Base-by-base conservation (phyloP, 2,888 invertebrate genomes). In the Augiades crinisus region DNA sequence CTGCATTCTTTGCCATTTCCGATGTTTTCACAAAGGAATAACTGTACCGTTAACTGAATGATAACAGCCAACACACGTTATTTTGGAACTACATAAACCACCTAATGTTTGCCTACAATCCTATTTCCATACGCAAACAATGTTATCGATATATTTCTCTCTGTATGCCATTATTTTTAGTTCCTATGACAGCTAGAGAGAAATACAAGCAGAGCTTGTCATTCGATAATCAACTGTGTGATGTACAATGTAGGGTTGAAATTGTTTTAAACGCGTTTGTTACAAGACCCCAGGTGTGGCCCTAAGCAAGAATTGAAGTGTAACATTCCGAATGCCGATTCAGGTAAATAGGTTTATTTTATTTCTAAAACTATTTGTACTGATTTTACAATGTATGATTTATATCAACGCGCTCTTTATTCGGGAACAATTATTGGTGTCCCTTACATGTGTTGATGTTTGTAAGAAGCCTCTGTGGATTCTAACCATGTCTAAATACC, bases 281-380 rank as follows among this genome's bases (percentile, higher is more conserved):
- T 55, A 57, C 53, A 60, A 52, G 59, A 74, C 65, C 76, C 63
- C 83, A 84, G 83, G 83, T 83, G 83, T 65, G 66, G 60, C 59
- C 58, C 57, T 61, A 62, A 68, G 70, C 65, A 75, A 75, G 72
- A 81, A 78, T 80, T 79, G 75, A 70, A 75, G 65, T 72, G 76
- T 76, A 75, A 76, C 78, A 73, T 72, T 74, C 65, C 60, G 63
- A 73, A 75, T 68, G 61, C 62, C 62, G 63, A 65, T 64, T 67
- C 63, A 68, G 66, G 70, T 62, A 65, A 54, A 63, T 59, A 61
- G 65, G n/a, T 59, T 53, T 60, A 57, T 57, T 61, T 58, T 55
- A 59, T 62, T 61, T 64, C 59, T 56, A 50, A 51, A 55, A n/a
- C 47, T 47, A 19, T 31, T 33, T 40, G 40, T 40, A 14, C 40